Evolutionary conservation across 2,797 vertebrate species (phyloP), one percentile per base, ranked within the genome.

Genomic region (Gymnoscopelus braueri): DNA sequence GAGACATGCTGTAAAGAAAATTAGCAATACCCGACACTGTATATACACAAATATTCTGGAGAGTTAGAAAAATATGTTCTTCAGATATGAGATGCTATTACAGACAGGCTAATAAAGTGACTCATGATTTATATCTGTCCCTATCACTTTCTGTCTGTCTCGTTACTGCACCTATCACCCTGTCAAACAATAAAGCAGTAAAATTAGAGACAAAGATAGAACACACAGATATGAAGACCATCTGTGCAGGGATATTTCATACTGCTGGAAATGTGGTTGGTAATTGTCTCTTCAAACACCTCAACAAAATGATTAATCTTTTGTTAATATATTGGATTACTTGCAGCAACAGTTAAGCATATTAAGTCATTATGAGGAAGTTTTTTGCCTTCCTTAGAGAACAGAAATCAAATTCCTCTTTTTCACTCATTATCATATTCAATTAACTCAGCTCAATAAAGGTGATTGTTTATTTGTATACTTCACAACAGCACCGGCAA

Each of bases 401-500:
- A 58, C n/a, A n/a, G 19, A 49, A 70, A 77, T 72, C 60, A 67
- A 23, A 53, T 54, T 75, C 19, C 14, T 9, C 5, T 19, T 5
- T 55, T 65, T 75, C 3, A 60, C 62, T 54, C 13, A 63, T 82
- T 79, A 78, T 47, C 67, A 81, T 83, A 79, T 81, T 86, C 74
- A 86, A 88, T 90, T 77, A 72, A 64, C 63, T 62, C 67, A 73
- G 77, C 65, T 74, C 63, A 78, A 81, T 87, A 74, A 84, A 69
- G 44, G 51, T 72, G 66, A 84, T 80, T 82, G 72, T 66, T 78
- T 82, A 59, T 19, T 55, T 58, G 63, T 54, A 23, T 65, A 63
- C 81, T 75, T 82, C 77, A 74, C 61, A 65, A 39, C 58, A 75
- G 52, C 65, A 69, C 44, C 29, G 35, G 71, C 6, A 65, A 51